Percentiles rank a stretch among this genome's conserved stretches.
Conservation (phyloP, 1,140 invertebrate species). For the Lanistes nyassanus region DNA sequence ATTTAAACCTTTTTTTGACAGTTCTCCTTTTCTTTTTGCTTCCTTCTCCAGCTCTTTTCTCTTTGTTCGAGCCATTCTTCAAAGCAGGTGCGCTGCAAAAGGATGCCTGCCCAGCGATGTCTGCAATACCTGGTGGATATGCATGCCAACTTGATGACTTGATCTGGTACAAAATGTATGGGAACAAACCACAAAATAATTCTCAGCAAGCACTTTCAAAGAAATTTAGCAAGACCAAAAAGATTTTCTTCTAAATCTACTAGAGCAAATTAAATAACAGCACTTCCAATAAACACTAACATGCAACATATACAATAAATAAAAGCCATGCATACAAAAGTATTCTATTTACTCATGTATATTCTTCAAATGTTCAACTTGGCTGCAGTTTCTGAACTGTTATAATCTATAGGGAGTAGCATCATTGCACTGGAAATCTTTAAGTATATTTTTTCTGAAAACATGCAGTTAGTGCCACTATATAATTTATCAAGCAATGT, state of each 20-base stretch:
- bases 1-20: neutral
- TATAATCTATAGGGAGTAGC: too few species aligned
- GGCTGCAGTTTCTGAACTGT: too few species aligned
- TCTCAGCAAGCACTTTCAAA: neutral
- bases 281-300: too few species aligned
- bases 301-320: too few species aligned
- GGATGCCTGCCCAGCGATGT: neutral
- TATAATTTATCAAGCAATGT: too few species aligned
- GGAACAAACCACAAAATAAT: neutral
- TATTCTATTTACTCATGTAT: too few species aligned
- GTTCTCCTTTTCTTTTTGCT: neutral
- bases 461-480: too few species aligned
- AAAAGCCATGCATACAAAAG: too few species aligned
- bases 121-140: neutral
- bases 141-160: neutral
- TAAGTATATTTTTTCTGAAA: too few species aligned
- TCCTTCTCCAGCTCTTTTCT: neutral
- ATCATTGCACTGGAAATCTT: too few species aligned
- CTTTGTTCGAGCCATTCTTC: slow-evolving; percentile 12
- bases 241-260: neutral
- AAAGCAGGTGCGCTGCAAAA: neutral
- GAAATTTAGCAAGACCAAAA: neutral
- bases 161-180: neutral
- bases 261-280: too few species aligned
- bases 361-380: too few species aligned